Conservation (phyloP, 2,113 vertebrate species). For the Polypterus senegalus region DNA sequence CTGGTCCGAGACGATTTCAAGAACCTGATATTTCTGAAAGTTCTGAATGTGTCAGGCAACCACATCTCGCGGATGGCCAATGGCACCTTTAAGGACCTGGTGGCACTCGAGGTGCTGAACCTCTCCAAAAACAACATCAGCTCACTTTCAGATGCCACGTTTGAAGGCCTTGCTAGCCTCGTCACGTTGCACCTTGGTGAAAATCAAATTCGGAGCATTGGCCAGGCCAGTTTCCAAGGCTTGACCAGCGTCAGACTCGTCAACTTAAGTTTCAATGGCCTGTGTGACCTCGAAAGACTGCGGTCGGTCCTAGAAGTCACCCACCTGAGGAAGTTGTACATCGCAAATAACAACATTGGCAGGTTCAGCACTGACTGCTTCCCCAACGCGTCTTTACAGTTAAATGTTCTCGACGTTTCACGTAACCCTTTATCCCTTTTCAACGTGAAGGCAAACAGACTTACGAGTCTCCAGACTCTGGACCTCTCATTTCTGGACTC, state of each 20-base stretch:
- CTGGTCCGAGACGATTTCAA: slow-evolving; percentile 13
- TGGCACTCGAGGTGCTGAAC: not conserved
- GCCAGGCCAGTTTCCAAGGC: slow-evolving; percentile 1
- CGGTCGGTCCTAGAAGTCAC: not conserved
- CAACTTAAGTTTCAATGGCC: slow-evolving; percentile 1
- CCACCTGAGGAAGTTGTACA: not conserved
- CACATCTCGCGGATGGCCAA: slow-evolving; percentile 10
- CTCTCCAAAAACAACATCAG: slow-evolving; percentile 1
- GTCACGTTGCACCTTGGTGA: not conserved
- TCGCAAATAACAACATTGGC: slow-evolving; percentile 7
- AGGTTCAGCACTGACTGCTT: slow-evolving; percentile 17
- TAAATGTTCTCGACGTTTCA: slow-evolving; percentile 4
- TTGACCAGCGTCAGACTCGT: slow-evolving; percentile 4
- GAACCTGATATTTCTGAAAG: slow-evolving; percentile 11
- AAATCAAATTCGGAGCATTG: slow-evolving; percentile 9
- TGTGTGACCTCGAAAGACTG: slow-evolving; percentile 2
- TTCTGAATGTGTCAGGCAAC: slow-evolving; percentile 22
- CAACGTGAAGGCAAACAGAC: slow-evolving; percentile 13
- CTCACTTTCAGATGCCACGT: not conserved
- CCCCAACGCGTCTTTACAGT: not conserved
- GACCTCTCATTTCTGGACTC: slow-evolving; percentile 13
- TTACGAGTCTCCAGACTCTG: slow-evolving; percentile 12
- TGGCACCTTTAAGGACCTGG: slow-evolving; percentile 7
- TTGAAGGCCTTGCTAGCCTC: slow-evolving; percentile 11
- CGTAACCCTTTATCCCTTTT: slow-evolving; percentile 9